Base-by-base conservation (phyloP, 2,797 vertebrate genomes). In the Protonibea diacanthus region DNA sequence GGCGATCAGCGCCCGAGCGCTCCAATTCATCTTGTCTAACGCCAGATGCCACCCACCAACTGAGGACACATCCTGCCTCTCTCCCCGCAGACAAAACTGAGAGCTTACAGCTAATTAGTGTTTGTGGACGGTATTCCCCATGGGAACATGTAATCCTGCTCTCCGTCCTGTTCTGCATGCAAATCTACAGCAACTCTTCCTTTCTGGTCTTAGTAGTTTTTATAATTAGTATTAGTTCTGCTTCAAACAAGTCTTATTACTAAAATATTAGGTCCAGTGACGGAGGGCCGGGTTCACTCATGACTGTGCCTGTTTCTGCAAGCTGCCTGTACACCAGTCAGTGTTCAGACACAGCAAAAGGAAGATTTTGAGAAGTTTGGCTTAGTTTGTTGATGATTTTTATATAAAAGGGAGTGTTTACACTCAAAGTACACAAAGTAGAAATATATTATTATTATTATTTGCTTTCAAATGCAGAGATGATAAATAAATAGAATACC, bases 91-190 rank as follows among this genome's bases (percentile, higher is more conserved):
- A 86, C 71, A 71, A 79, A 47, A 58, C 83, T 71, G 55, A 45
- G 56, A 79, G 85, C 68, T 87, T 67, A 78, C 53, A 74, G 79
- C 78, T 91, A 89, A 92, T 91, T 84, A 85, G 72, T 78, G 80
- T 90, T 89, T 91, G 80, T 80, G 78, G 81, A 84, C 20, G 49
- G 53, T 80, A 55, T 83, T 91, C 83, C 80, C 83, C 8, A 9
- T 67, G 82, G 83, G 82, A 84, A 81, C 79, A 18, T 62, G 65
- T 84, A 81, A 93, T 87, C 80, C 73, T 73, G 53, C 48, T 79
- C 66, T 76, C 49, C 64, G 29, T 58, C 55, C 33, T 38, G 25
- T 64, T 79, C 82, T 76, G n/a, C 48, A 27, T 80, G 72, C 45
- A 74, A 63, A 77, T 78, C 76, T 59, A 61, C 18, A 59, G 45